Conservation (phyloP, 2,888 invertebrate genomes). For the Cheilosia vernalis region DNA sequence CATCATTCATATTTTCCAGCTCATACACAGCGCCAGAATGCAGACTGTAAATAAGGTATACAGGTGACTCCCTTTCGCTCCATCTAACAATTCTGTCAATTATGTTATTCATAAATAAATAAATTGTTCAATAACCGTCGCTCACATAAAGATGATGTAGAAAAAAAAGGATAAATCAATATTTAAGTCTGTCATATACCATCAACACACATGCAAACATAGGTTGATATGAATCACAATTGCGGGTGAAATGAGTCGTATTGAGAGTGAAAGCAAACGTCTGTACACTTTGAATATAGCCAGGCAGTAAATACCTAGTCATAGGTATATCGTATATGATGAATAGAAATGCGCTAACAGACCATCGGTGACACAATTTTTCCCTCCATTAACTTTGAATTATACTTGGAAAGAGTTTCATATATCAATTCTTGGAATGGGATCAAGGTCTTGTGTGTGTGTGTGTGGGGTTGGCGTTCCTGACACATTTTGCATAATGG, state of each 20-base stretch:
- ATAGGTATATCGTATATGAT: slow-evolving; percentile 3
- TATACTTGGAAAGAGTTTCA: slow-evolving; percentile 10
- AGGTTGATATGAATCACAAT: slow-evolving; percentile 49
- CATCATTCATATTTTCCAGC: slow-evolving; percentile 33
- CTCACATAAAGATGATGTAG: slow-evolving; percentile 12
- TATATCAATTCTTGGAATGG: slow-evolving; percentile 35
- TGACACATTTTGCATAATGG: background rate
- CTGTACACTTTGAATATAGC: background rate
- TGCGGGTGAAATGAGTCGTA: slow-evolving; percentile 32
- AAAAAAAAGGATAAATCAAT: slow-evolving; percentile 55
- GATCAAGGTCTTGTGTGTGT: slow-evolving; percentile 6
- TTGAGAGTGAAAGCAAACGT: slow-evolving; percentile 29
- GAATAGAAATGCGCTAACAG: background rate
- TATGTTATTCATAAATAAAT: slow-evolving; percentile 63
- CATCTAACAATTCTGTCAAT: slow-evolving; percentile 40
- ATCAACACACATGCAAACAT: slow-evolving; percentile 47
- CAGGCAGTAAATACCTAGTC: slow-evolving; percentile 8
- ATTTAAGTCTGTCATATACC: slow-evolving; percentile 50
- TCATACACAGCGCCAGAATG: background rate
- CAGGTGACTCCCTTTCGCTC: slow-evolving; percentile 11
- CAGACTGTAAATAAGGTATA: slow-evolving; percentile 1
- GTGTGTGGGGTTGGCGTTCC: background rate
- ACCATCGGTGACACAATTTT: slow-evolving; percentile 23
- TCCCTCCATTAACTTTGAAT: slow-evolving; percentile 29
- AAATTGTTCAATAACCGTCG: slow-evolving; percentile 48